These are phyloP conservation scores for Lepidotrigona ventralis DNA, from an alignment of 1,140 invertebrate species.

Conservation along the genomic window DNA sequence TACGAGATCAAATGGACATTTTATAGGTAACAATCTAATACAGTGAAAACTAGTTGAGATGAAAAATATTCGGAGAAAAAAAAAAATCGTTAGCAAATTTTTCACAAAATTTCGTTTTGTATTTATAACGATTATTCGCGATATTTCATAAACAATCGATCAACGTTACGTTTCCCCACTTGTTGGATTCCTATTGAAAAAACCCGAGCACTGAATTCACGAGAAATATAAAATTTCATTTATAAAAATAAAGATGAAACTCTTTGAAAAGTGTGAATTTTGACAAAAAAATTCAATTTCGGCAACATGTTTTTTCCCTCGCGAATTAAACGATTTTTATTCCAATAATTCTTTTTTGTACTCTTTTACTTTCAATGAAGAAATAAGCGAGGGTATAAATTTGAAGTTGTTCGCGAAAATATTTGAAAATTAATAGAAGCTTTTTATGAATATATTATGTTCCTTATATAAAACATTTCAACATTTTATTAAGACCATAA, in stretches of 20 bases:
- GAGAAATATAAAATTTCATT: conserved; percentile 1
- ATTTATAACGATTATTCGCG: not conserved
- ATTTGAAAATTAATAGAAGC: too few relatives aligned
- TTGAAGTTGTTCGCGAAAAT: not conserved
- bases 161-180: not conserved
- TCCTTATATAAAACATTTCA: too few relatives aligned
- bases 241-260: not conserved
- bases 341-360: not conserved
- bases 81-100: not conserved
- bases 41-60: too few relatives aligned
- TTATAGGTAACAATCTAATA: too few relatives aligned
- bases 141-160: conserved; percentile 5
- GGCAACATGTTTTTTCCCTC: not conserved
- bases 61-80: not conserved
- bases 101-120: not conserved
- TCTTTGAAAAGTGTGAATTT: not conserved
- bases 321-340: not conserved
- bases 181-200: not conserved
- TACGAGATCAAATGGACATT: too few relatives aligned
- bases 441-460: too few relatives aligned
- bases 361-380: not conserved
- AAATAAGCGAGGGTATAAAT: not conserved
- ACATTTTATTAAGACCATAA: too few relatives aligned
- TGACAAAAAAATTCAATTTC: not conserved
- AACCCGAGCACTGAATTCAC: not conserved